phyloP scores from a whole-genome alignment of 2,888 invertebrate genomes.

The Lycaena phlaeas region DNA sequence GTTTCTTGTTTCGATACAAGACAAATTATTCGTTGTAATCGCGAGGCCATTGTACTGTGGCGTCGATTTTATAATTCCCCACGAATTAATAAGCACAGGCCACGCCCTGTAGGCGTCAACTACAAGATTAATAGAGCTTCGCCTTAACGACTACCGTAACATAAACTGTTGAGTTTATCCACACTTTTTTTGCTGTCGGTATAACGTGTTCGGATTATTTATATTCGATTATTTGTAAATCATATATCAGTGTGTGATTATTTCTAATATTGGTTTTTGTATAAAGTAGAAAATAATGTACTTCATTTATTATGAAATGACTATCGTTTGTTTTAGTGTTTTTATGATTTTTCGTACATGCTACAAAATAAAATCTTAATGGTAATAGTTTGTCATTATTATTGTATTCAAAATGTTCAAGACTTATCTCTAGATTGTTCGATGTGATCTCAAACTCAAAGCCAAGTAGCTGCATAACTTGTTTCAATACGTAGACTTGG shows the following conservation, averaged over 20 bases:
- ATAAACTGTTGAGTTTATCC: constrained; percentile 25
- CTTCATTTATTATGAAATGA: too few relatives aligned
- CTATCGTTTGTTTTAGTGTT: too few relatives aligned
- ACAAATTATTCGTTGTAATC: constrained; percentile 29
- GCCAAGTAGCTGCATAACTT: too few relatives aligned
- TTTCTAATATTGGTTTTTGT: not conserved
- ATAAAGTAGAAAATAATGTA: too few relatives aligned
- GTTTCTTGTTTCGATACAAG: constrained; percentile 24
- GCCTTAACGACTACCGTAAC: constrained; percentile 53
- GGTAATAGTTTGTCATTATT: too few relatives aligned
- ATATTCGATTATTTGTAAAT: constrained; percentile 4
- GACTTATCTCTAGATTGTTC: too few relatives aligned
- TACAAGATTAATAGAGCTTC: constrained; percentile 53
- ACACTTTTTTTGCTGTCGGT: constrained; percentile 36
- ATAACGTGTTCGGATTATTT: constrained; percentile 34
- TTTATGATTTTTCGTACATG: too few relatives aligned
- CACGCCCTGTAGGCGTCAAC: constrained; percentile 67
- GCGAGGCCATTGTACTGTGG: constrained; percentile 36
- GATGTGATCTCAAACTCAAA: too few relatives aligned
- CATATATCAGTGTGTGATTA: not conserved
- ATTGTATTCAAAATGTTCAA: too few relatives aligned
- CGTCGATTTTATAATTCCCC: constrained; percentile 54
- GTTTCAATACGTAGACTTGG: too few relatives aligned
- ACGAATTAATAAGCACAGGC: constrained; percentile 62
- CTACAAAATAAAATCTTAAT: too few relatives aligned